These are phyloP conservation scores for Columba janthina DNA, from an alignment of 2,113 vertebrate genomes.

Conservation along the genomic window DNA sequence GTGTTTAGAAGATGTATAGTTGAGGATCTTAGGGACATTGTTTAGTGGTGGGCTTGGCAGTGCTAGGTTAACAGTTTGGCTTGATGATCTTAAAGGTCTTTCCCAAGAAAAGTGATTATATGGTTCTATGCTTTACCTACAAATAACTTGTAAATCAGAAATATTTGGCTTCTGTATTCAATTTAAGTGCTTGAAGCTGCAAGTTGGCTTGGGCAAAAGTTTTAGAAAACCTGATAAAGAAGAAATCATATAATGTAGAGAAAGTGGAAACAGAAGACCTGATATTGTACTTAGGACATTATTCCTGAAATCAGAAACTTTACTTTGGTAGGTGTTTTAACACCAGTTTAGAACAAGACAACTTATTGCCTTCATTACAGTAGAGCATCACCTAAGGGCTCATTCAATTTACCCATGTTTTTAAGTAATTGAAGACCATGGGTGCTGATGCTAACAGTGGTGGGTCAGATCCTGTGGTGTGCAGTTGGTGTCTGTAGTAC, in stretches of 20 bases:
- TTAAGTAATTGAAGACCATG: neutral
- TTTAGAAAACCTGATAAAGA: neutral
- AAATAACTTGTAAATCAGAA: neutral
- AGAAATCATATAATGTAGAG: neutral
- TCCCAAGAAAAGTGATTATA: no score
- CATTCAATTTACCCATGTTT: accelerated
- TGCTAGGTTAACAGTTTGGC: no score
- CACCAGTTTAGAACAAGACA: neutral
- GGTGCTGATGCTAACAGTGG: accelerated
- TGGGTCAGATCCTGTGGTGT: no score
- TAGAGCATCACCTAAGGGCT: neutral
- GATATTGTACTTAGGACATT: neutral
- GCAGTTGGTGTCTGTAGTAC: neutral
- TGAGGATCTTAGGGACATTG: no score
- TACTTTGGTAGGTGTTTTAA: neutral
- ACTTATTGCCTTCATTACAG: neutral
- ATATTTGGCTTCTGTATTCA: neutral
- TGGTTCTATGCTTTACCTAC: neutral
- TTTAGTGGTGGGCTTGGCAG: no score
- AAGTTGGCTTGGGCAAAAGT: neutral
- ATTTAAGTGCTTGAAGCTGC: neutral
- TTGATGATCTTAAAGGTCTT: no score
- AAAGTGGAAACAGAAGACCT: neutral
- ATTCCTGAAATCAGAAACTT: neutral
- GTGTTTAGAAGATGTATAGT: no score